Conservation (phyloP, 2,888 invertebrate species). For the Aleiodes testaceus region DNA sequence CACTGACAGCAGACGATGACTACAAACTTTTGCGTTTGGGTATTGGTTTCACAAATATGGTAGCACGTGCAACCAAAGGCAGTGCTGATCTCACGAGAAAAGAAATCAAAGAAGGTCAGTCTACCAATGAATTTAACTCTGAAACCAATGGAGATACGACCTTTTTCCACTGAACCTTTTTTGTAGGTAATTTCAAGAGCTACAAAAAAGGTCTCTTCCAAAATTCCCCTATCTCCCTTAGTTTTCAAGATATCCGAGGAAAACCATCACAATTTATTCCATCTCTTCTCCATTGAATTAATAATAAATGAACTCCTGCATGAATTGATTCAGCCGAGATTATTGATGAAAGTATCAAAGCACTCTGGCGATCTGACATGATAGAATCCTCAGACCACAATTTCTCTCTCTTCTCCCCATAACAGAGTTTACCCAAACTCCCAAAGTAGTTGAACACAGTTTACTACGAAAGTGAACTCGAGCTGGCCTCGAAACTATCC, state of each 20-base stretch:
- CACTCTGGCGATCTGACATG: not conserved
- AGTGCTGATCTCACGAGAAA: constrained; percentile 95
- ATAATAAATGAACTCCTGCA: not conserved
- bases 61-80: constrained; percentile 94
- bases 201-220: no score
- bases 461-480: constrained; percentile 24
- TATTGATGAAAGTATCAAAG: not conserved
- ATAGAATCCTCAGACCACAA: constrained; percentile 1
- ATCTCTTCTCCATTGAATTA: no score
- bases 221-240: no score
- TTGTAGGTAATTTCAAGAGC: no score
- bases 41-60: constrained; percentile 99
- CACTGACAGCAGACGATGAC: constrained; percentile 97
- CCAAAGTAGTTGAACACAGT: constrained; percentile 31
- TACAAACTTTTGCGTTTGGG: constrained; percentile 93
- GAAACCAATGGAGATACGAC: no score
- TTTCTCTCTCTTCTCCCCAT: not conserved
- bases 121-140: no score
- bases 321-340: not conserved
- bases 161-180: no score
- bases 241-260: no score
- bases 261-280: no score
- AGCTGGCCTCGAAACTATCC: constrained; percentile 43
- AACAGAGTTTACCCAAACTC: constrained; percentile 21
- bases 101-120: constrained; percentile 90